Conservation (phyloP, 1,140 invertebrate species). For the Drosophila persimilis region DNA sequence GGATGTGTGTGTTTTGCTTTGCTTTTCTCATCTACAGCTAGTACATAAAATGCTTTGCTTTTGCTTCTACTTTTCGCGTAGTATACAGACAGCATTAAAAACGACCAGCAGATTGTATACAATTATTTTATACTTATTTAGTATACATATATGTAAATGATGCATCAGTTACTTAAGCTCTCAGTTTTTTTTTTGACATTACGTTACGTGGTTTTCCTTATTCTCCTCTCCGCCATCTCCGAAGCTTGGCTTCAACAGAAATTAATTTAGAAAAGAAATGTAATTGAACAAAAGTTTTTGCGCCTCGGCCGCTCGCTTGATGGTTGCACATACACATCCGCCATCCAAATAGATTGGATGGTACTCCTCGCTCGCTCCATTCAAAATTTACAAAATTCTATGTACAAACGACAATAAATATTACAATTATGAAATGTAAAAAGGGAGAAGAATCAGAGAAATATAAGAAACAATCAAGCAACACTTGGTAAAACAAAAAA, state of each 20-base stretch:
- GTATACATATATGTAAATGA: slow-evolving; percentile 12
- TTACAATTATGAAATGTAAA: slow-evolving; percentile 29
- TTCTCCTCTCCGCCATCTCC: slow-evolving; percentile 1
- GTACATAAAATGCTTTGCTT: slow-evolving; percentile 45
- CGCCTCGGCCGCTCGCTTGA: slow-evolving; percentile 3
- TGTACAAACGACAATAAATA: slow-evolving; percentile 47
- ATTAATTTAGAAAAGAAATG: slow-evolving; percentile 58
- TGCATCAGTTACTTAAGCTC: slow-evolving; percentile 68
- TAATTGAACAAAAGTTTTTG: slow-evolving; percentile 33
- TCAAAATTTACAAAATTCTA: slow-evolving; percentile 14
- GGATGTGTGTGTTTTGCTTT: slow-evolving; percentile 10
- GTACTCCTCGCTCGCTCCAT: background rate
- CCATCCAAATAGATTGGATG: no score
- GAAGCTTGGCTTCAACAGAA: slow-evolving; percentile 71
- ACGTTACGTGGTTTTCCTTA: slow-evolving; percentile 33
- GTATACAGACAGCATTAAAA: slow-evolving; percentile 36
- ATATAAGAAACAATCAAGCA: slow-evolving; percentile 41
- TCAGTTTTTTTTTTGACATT: slow-evolving; percentile 40
- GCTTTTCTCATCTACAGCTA: slow-evolving; percentile 29
- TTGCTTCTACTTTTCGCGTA: no score
- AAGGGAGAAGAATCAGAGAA: slow-evolving; percentile 24
- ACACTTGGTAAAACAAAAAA: slow-evolving; percentile 34
- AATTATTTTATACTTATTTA: slow-evolving; percentile 18
- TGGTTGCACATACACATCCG: slow-evolving; percentile 13
- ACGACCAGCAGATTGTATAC: slow-evolving; percentile 50